Conservation (phyloP, 2,113 vertebrate genomes). For the Mus pahari region DNA sequence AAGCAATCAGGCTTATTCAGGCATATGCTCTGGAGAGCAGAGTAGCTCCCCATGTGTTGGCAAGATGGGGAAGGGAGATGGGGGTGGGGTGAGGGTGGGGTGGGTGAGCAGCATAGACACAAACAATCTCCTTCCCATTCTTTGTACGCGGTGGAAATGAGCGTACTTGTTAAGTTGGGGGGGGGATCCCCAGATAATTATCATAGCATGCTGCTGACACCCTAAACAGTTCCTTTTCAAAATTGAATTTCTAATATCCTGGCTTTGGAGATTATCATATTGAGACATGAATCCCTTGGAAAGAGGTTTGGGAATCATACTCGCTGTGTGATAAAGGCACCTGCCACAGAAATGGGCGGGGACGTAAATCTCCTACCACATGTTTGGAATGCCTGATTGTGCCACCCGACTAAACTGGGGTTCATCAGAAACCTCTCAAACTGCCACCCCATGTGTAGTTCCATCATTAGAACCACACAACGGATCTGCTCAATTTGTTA, state of each 20-base stretch:
- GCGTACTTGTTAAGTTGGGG: conserved; percentile 66
- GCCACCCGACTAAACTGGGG: background rate
- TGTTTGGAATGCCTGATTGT: background rate
- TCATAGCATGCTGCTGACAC: conserved; percentile 76
- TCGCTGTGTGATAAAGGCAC: conserved; percentile 56
- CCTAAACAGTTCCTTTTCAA: conserved; percentile 80
- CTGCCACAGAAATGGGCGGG: conserved; percentile 64
- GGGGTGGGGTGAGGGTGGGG: conserved; percentile 37
- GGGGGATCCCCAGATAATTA: conserved; percentile 76
- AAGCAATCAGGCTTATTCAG: conserved; percentile 81
- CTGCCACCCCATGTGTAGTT: background rate
- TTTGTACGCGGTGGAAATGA: conserved; percentile 70
- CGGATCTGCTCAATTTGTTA: background rate
- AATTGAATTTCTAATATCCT: conserved; percentile 77
- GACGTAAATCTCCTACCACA: conserved; percentile 45
- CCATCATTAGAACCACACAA: background rate
- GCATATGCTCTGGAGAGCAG: conserved; percentile 62
- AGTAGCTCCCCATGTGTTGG: conserved; percentile 68
- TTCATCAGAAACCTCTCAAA: conserved; percentile 11
- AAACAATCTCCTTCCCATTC: conserved; percentile 70
- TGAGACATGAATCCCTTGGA: conserved; percentile 77
- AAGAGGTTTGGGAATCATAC: conserved; percentile 62
- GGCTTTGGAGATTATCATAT: conserved; percentile 61
- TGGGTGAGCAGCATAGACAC: conserved; percentile 20
- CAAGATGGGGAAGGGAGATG: conserved; percentile 52